Percentiles rank a stretch among this genome's conserved stretches.
These are phyloP conservation scores for Plagiodera versicolora DNA, from an alignment of 2,888 invertebrate genomes.

Conservation along the genomic window DNA sequence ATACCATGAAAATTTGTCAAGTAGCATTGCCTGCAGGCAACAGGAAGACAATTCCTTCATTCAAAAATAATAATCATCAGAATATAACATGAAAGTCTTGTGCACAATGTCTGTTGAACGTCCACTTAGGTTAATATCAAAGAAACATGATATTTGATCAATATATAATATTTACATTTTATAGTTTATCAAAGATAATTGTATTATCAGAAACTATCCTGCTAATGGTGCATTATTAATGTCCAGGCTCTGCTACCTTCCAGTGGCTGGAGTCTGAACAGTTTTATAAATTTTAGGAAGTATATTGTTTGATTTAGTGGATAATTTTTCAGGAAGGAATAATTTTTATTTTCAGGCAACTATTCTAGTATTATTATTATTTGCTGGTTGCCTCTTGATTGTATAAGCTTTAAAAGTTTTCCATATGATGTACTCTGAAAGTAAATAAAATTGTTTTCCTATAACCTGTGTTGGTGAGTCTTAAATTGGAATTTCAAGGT, in stretches of 20 bases:
- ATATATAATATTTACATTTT: slow-evolving; percentile 27
- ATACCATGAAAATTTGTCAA: slow-evolving; percentile 13
- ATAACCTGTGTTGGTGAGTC: slow-evolving; percentile 31
- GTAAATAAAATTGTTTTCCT: slow-evolving; percentile 50
- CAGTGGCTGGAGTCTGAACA: slow-evolving; percentile 5
- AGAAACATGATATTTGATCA: slow-evolving; percentile 21
- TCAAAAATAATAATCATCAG: slow-evolving; percentile 10
- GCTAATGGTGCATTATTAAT: slow-evolving; percentile 21
- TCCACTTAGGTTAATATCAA: slow-evolving; percentile 27
- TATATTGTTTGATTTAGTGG: slow-evolving; percentile 22
- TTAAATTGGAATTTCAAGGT: not conserved
- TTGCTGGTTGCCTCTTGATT: slow-evolving; percentile 46
- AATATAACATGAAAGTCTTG: slow-evolving; percentile 31
- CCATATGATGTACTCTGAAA: slow-evolving; percentile 48
- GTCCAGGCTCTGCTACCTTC: not conserved
- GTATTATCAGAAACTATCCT: slow-evolving; percentile 15
- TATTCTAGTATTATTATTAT: slow-evolving; percentile 37
- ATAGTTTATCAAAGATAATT: slow-evolving; percentile 21
- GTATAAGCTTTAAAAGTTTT: slow-evolving; percentile 50
- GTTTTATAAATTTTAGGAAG: slow-evolving; percentile 10
- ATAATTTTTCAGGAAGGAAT: slow-evolving; percentile 21
- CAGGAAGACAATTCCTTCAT: slow-evolving; percentile 12
- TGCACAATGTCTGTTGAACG: slow-evolving; percentile 36
- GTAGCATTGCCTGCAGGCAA: slow-evolving; percentile 10
- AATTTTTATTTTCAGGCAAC: slow-evolving; percentile 37